These are phyloP conservation scores for Notodonta dromedarius DNA, from an alignment of 2,888 invertebrate species.

Conservation along the genomic window DNA sequence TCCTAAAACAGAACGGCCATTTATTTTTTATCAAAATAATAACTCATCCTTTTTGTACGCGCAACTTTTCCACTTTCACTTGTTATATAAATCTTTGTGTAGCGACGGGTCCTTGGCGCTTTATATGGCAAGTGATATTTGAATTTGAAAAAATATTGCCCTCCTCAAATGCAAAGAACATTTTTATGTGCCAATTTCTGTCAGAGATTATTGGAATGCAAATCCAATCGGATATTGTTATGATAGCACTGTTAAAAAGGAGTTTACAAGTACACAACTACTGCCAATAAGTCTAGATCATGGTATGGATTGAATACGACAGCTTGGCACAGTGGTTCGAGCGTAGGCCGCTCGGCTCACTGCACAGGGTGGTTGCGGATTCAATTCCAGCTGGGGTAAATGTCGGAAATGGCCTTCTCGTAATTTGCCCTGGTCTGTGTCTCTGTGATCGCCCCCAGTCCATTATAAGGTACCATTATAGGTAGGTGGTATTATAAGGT, in stretches of 20 bases:
- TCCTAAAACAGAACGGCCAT: no score
- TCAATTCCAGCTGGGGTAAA: no score
- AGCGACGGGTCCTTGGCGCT: slow-evolving; percentile 4
- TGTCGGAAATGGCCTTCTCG: no score
- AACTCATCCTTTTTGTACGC: background rate
- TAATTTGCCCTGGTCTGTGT: no score
- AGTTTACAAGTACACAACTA: background rate
- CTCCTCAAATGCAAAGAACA: slow-evolving; percentile 30
- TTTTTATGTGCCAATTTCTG: slow-evolving; percentile 33
- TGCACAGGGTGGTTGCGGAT: no score
- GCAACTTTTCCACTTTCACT: slow-evolving; percentile 10
- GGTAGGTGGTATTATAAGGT: no score
- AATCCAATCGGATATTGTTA: background rate
- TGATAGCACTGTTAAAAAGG: background rate
- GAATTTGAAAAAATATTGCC: slow-evolving; percentile 36
- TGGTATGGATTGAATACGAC: background rate
- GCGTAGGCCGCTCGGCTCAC: no score
- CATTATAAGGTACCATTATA: no score
- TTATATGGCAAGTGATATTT: slow-evolving; percentile 24
- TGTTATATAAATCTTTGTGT: slow-evolving; percentile 11
- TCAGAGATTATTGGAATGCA: background rate
- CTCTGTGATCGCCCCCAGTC: no score
- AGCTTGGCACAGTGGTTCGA: no score
- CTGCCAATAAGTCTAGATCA: background rate
- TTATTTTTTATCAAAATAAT: background rate